phyloP scores from a whole-genome alignment of 2,797 vertebrate species.

The Notoglanidium macrostoma region DNA sequence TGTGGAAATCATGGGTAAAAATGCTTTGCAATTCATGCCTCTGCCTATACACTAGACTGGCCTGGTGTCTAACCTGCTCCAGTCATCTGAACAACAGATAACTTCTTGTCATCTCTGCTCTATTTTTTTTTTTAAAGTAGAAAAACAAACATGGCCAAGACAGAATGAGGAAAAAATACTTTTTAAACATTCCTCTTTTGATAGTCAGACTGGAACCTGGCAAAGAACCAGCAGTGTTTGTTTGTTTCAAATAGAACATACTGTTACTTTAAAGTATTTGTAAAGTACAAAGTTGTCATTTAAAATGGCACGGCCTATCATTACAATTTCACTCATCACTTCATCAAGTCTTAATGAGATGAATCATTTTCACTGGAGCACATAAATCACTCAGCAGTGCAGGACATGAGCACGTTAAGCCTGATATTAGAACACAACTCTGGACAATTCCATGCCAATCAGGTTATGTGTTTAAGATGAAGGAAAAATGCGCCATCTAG shows the following conservation, averaged over 20 bases:
- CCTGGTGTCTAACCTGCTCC: neutral
- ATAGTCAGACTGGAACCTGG: neutral
- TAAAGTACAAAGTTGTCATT: neutral
- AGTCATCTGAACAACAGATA: neutral
- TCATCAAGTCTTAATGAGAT: neutral
- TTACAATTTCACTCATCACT: neutral
- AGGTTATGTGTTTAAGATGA: neutral
- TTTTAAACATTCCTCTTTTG: neutral
- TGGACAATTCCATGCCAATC: neutral
- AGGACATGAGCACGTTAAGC: neutral
- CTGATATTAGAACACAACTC: neutral
- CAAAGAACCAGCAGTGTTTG: neutral
- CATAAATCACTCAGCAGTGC: neutral
- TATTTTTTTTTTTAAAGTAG: neutral
- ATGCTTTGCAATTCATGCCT: neutral
- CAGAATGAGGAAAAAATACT: neutral
- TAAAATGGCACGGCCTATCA: neutral
- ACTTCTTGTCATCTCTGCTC: neutral
- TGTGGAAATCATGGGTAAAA: neutral
- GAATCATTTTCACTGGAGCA: neutral
- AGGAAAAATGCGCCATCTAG: conserved; percentile 39
- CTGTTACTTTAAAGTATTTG: neutral
- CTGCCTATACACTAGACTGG: neutral
- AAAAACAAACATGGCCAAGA: neutral
- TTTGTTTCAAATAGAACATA: neutral